These are phyloP conservation scores for Temnothorax unifasciatus DNA, from an alignment of 2,888 invertebrate genomes.

Conservation along the genomic window DNA sequence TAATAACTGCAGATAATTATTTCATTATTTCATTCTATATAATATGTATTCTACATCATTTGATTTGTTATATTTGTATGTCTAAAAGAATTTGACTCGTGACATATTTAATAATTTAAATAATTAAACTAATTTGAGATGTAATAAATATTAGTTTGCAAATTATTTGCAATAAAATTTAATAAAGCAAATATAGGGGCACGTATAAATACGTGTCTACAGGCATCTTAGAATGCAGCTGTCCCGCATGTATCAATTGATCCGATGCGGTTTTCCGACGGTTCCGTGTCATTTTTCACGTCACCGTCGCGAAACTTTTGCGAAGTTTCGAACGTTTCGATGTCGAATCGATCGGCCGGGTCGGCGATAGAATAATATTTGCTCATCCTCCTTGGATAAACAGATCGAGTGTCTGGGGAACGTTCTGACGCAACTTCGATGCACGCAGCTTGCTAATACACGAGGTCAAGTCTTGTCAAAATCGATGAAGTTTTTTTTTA, in stretches of 20 bases:
- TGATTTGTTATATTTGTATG: background rate
- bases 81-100: background rate
- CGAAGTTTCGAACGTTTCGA: background rate
- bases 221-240: constrained; percentile 75
- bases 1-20: background rate
- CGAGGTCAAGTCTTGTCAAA: background rate
- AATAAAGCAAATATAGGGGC: background rate
- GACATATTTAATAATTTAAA: background rate
- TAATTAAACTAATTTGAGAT: background rate
- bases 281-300: constrained; percentile 49
- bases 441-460: constrained; percentile 8
- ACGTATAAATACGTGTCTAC: background rate
- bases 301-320: constrained; percentile 35
- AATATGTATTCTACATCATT: background rate
- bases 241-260: constrained; percentile 79
- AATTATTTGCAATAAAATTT: background rate
- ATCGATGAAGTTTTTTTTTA: constrained; percentile 3
- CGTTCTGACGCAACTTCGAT: constrained; percentile 5
- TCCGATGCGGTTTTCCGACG: constrained; percentile 55
- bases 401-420: constrained; percentile 20
- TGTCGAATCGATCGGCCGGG: constrained; percentile 1
- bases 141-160: background rate
- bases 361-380: constrained; percentile 56
- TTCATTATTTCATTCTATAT: background rate
- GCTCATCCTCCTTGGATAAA: constrained; percentile 40